Percentiles rank a stretch among this genome's conserved stretches.
Conservation (phyloP, 2,888 invertebrate genomes). For the Quadriops clusia region DNA sequence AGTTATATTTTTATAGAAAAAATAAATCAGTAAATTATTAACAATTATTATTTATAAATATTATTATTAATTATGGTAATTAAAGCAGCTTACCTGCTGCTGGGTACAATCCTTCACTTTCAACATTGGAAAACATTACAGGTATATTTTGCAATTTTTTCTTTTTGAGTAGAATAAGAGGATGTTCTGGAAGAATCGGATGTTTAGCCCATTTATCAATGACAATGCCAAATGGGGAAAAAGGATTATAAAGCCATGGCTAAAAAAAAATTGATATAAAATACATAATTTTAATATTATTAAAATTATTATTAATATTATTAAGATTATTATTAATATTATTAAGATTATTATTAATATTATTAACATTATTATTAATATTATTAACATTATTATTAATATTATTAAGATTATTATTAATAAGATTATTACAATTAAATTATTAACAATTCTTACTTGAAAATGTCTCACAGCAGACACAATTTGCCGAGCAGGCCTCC, state of each 20-base stretch:
- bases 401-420: too few relatives aligned
- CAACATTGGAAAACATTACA: conserved; percentile 54
- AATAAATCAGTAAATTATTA: conserved; percentile 3
- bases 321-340: too few relatives aligned
- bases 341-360: too few relatives aligned
- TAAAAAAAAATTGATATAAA: conserved; percentile 22
- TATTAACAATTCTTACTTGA: conserved; percentile 35
- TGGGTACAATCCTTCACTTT: conserved; percentile 64
- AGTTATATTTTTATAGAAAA: conserved; percentile 4
- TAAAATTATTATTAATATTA: too few relatives aligned
- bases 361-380: not conserved
- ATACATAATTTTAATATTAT: not conserved
- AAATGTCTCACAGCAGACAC: conserved; percentile 46
- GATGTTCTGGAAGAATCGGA: conserved; percentile 55
- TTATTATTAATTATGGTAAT: conserved; percentile 7
- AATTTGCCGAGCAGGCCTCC: conserved; percentile 47
- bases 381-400: too few relatives aligned
- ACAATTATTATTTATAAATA: conserved; percentile 1
- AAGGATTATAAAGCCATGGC: conserved; percentile 53
- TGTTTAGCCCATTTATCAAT: conserved; percentile 46
- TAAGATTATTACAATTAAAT: conserved; percentile 1
- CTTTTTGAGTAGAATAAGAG: conserved; percentile 46
- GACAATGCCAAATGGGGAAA: conserved; percentile 62
- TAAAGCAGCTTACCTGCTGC: conserved; percentile 43
- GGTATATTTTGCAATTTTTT: conserved; percentile 54